Evolutionary conservation across 1,140 invertebrate species (phyloP), one percentile per base, ranked within the genome.

Genomic region (Drosophila insularis): DNA sequence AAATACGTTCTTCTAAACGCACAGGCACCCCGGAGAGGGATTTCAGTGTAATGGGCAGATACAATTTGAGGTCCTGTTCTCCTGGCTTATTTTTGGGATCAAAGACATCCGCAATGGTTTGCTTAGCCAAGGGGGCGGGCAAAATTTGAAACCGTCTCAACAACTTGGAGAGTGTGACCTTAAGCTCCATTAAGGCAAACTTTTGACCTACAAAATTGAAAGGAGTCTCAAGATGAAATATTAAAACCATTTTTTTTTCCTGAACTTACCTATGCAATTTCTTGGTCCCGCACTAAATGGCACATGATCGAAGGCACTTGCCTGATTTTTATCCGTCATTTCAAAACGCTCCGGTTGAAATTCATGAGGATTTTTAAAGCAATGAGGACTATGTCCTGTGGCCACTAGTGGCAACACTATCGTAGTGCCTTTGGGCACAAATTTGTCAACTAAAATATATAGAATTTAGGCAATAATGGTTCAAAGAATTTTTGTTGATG

Each of bases 261-360:
- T 4, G 0, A 37, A 35, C 13, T 2, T 21, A 74, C 81, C 90
- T 67, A 91, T 91, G 21, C 90, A 91, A 68, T 91, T 91, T 2
- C 90, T 39, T 14, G 90, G 89, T 21, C 90, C 89, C 4, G 90
- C 90, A 71, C 89, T 91, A 71, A 96, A 96, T 53, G 95, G 95
- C 40, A 95, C 92, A 81, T 93, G 94, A 32, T 93, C 78, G 66
- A 92, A 94, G 3, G 89, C 92, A 74, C 92, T 93, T 14, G 93
- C 86, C 55, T 74, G 74, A 4, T 69, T 63, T 71, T 74, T 92
- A n/a, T 91, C 81, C 54, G 91, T 78, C 0, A 71, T 66, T 4
- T 94, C 85, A 92, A 97, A 97, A 80, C 96, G 93, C 39, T 97
- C 96, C 0, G 97, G 97, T 81, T 95, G 93, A 86, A 96, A 98